Evolutionary conservation across 2,113 vertebrate species (phyloP).

Genomic region (Nannobrachium achirus): DNA sequence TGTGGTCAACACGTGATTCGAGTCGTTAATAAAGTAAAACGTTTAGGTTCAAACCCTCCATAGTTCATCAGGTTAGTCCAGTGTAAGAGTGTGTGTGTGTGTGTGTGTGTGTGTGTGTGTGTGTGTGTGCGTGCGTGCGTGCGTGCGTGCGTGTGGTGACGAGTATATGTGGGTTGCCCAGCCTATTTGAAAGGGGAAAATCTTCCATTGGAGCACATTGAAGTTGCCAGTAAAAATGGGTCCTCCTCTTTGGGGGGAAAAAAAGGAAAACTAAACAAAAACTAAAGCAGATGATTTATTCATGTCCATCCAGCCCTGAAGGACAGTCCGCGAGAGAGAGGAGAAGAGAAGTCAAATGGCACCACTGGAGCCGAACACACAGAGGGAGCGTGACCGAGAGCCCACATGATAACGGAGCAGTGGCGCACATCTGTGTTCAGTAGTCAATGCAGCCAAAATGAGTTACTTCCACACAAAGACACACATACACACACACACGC

Average conservation of each 20-base stretch:
- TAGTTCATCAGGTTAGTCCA: conserved; percentile 34
- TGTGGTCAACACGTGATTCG: conserved; percentile 16
- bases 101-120: conserved; percentile 21
- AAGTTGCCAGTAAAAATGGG: conserved; percentile 30
- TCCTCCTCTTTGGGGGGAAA: neutral
- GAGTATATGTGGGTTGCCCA: conserved; percentile 15
- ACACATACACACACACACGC: conserved; percentile 4
- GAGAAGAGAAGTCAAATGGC: conserved; percentile 29
- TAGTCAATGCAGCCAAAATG: conserved; percentile 74
- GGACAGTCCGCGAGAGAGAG: conserved; percentile 25
- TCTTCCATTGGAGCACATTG: conserved; percentile 12
- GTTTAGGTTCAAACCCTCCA: conserved; percentile 21
- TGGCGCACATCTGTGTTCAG: conserved; percentile 71
- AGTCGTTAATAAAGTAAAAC: neutral
- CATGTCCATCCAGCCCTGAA: neutral
- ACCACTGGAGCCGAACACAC: conserved; percentile 41
- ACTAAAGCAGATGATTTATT: conserved; percentile 1
- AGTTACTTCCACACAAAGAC: conserved; percentile 70
- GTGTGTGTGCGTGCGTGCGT: conserved; percentile 23
- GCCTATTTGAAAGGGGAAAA: conserved; percentile 20
- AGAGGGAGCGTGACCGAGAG: conserved; percentile 30
- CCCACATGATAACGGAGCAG: conserved; percentile 45
- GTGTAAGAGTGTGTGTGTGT: conserved; percentile 22
- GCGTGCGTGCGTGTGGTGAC: conserved; percentile 19
- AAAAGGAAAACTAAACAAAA: neutral